Base-by-base conservation (phyloP, 2,113 vertebrate genomes). In the Hypocryptadius cinnamomeus region DNA sequence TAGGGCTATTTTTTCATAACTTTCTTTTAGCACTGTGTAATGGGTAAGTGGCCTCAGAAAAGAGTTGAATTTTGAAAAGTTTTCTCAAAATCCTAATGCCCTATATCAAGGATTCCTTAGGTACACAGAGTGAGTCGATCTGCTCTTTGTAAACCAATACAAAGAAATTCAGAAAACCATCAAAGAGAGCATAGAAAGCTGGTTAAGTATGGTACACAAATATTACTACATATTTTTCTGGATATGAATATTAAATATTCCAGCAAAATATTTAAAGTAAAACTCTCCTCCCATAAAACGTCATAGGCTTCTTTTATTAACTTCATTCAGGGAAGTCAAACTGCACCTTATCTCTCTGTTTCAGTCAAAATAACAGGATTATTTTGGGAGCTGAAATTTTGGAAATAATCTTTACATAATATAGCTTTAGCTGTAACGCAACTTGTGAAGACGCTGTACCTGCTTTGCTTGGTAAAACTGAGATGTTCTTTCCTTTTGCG, bases 401-500 rank as follows among this genome's bases (percentile, higher is more conserved):
- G 54, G 57, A 79, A 89, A 77, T 33, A 47, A 40, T 57, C 4
- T 73, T 88, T 31, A 53, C 23, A 22, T 70, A 47, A 19, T 35
- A 27, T 13, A 45, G 9, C 8, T 77, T 76, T 54, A 77, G 25
- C 11, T 56, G n/a, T 15, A 44, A 64, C 24, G 68, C 8, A 68
- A 2, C 27, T 53, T 2, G 5, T 39, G 59, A 93, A 82, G 31
- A 24, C 0, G 0, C 27, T 57, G 37, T 93, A 97, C 96, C 94
- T 96, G 93, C 93, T 94, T 92, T 47, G 42, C 61, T 89, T 0
- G 83, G 93, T 44, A 30, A 59, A 37, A 96, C 16, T 9, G 96
- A 95, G 61, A 97, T 95, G 39, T 87, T 97, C 68, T 80, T 96
- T 72, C 94, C 95, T 79, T 66, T 94, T 70, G 66, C 24, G 3